A percentile compares a stretch with the other conserved stretches of the same genome.
Conservation (phyloP, 2,888 invertebrate genomes). For the Caenorhabditis sp. region DNA sequence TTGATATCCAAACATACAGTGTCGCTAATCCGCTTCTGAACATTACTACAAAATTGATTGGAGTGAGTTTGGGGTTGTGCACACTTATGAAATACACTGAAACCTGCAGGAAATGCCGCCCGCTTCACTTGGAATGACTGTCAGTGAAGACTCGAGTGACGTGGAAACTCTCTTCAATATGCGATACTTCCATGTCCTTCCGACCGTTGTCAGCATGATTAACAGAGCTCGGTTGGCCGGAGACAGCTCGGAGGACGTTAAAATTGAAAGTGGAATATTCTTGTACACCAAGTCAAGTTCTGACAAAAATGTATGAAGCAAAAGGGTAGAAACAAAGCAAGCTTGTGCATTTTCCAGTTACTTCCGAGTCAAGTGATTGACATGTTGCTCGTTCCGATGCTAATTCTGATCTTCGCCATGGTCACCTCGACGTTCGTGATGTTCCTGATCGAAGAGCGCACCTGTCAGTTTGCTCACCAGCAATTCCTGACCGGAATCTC, state of each 20-base stretch:
- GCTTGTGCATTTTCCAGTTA: slow-evolving; percentile 7
- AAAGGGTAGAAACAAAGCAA: not conserved
- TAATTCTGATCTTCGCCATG: slow-evolving; percentile 69
- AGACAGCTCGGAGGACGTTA: not conserved
- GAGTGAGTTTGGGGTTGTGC: slow-evolving; percentile 5
- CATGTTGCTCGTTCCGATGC: slow-evolving; percentile 57
- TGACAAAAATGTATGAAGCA: slow-evolving; percentile 12
- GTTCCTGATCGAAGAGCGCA: slow-evolving; percentile 72
- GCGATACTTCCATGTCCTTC: slow-evolving; percentile 40
- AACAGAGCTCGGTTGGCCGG: slow-evolving; percentile 27
- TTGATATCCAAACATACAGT: slow-evolving; percentile 11
- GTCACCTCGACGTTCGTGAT: slow-evolving; percentile 73
- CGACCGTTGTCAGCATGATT: slow-evolving; percentile 35
- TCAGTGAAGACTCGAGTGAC: too few relatives aligned
- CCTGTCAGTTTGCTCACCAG: slow-evolving; percentile 71
- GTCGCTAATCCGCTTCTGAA: slow-evolving; percentile 4
- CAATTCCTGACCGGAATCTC: slow-evolving; percentile 75
- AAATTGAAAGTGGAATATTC: slow-evolving; percentile 42
- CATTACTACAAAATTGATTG: slow-evolving; percentile 29
- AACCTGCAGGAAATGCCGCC: slow-evolving; percentile 54
- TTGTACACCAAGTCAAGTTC: slow-evolving; percentile 16
- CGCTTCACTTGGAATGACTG: slow-evolving; percentile 38
- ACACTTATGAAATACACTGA: not conserved
- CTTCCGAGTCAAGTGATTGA: slow-evolving; percentile 34
- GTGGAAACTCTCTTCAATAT: slow-evolving; percentile 31